Conservation (phyloP, 2,888 invertebrate genomes). For the Doris montereyensis region DNA sequence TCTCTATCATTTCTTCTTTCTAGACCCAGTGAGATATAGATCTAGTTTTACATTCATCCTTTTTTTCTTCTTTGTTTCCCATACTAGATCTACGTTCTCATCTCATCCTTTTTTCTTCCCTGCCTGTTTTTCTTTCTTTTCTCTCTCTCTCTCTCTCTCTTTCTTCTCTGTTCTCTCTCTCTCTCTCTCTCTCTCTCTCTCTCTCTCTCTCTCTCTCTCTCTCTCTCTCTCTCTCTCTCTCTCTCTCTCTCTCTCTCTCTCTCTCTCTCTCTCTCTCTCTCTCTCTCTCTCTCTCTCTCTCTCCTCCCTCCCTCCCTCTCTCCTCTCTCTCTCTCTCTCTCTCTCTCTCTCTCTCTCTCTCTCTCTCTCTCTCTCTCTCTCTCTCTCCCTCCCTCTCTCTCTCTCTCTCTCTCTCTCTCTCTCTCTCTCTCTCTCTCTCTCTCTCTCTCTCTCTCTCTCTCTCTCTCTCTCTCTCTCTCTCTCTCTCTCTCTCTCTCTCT, state of each 20-base stretch:
- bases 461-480: conserved; percentile 24
- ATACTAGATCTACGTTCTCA: background rate
- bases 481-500: no score
- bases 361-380: no score
- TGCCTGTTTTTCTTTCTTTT: conserved; percentile 49
- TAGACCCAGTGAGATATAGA: no score
- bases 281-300: background rate
- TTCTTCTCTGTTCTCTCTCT: background rate
- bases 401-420: background rate
- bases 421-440: conserved; percentile 6
- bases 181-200: conserved; percentile 15
- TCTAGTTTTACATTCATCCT: no score
- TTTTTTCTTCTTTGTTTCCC: no score
- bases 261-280: conserved; percentile 10
- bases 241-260: conserved; percentile 23
- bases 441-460: conserved; percentile 33
- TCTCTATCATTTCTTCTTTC: no score
- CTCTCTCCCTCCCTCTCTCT: no score
- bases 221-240: conserved; percentile 15
- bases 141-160: conserved; percentile 50
- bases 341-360: no score
- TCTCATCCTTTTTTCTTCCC: background rate
- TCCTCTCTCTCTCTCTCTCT: no score
- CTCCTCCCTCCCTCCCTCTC: no score
- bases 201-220: conserved; percentile 4